These are phyloP conservation scores for Mantis religiosa DNA, from an alignment of 2,888 invertebrate genomes.

Conservation along the genomic window DNA sequence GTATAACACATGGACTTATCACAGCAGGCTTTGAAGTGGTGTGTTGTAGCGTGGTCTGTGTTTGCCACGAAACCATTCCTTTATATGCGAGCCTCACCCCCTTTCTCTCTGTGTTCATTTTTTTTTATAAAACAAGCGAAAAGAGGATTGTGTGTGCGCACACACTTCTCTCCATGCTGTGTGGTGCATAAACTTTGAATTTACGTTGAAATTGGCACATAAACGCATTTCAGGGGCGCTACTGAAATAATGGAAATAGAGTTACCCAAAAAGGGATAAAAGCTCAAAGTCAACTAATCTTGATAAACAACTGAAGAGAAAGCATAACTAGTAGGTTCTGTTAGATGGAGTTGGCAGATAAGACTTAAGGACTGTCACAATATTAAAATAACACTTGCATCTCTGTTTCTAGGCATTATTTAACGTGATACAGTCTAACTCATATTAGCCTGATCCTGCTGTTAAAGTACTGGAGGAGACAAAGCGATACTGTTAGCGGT, in stretches of 20 bases:
- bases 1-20: conserved; percentile 1
- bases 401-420: too few species aligned
- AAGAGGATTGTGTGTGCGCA: not conserved
- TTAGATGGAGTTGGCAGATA: too few species aligned
- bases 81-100: not conserved
- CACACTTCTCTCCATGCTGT: not conserved
- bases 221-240: not conserved
- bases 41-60: conserved; percentile 7
- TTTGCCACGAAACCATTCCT: conserved; percentile 9
- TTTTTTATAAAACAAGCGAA: not conserved
- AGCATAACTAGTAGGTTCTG: too few species aligned
- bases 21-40: conserved; percentile 15
- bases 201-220: not conserved
- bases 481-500: too few species aligned
- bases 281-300: not conserved
- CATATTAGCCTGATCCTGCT: too few species aligned
- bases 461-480: too few species aligned
- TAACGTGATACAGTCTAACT: too few species aligned
- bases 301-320: too few species aligned
- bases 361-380: too few species aligned
- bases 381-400: too few species aligned
- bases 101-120: not conserved
- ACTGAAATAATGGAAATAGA: not conserved
- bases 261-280: not conserved
- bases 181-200: not conserved